These are phyloP conservation scores for Limosa lapponica DNA, from an alignment of 2,797 vertebrate genomes.

Conservation along the genomic window DNA sequence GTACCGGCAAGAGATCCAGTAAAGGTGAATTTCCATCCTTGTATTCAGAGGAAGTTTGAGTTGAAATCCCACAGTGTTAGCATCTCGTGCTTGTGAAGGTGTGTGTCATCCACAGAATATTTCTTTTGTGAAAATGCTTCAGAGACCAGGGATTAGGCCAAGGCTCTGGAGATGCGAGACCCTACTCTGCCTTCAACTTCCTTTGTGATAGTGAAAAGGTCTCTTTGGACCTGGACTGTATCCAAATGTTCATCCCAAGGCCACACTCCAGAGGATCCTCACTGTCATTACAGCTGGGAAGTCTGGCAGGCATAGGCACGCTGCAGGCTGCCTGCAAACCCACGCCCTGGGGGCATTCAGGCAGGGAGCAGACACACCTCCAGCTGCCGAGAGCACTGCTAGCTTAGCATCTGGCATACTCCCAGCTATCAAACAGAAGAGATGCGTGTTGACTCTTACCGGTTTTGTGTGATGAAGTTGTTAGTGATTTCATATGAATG, in stretches of 20 bases:
- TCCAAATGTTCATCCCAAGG: neutral
- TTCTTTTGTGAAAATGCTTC: neutral
- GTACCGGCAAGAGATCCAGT: neutral
- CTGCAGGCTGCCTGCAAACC: neutral
- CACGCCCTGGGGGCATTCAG: accelerated
- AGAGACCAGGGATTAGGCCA: neutral
- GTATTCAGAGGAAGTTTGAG: neutral
- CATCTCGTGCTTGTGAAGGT: accelerated
- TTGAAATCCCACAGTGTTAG: neutral
- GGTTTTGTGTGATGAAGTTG: neutral
- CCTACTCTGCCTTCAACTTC: neutral
- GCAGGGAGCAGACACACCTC: neutral
- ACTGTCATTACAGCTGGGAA: neutral
- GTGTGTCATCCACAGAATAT: neutral
- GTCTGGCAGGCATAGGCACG: neutral
- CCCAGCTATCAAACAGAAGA: too few relatives aligned
- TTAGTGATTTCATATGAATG: accelerated
- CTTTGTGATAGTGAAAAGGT: neutral
- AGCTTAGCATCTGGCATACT: neutral
- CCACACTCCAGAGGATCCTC: neutral
- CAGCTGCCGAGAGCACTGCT: neutral
- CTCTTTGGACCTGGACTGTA: neutral
- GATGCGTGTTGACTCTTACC: neutral
- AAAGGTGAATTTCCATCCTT: neutral
- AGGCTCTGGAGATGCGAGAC: neutral